phyloP scores from a whole-genome alignment of 2,113 vertebrate genomes.

The Eptesicus fuscus region DNA sequence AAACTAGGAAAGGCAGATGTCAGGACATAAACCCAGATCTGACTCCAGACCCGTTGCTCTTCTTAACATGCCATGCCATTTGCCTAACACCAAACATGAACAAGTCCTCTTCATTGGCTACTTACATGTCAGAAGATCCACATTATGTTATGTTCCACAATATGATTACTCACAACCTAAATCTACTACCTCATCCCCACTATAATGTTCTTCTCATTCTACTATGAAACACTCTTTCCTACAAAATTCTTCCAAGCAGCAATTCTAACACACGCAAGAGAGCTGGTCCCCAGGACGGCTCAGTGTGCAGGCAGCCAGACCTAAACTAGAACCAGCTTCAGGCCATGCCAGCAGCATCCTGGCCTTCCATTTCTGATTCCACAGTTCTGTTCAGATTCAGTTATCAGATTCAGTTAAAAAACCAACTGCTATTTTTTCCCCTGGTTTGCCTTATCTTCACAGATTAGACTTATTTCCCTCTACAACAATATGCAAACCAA shows the following conservation, averaged over 20 bases:
- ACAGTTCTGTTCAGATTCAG: not conserved
- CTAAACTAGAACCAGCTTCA: not conserved
- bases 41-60: not conserved
- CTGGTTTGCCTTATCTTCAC: not conserved
- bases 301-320: not conserved
- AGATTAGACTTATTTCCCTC: conserved; percentile 12
- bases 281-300: not conserved
- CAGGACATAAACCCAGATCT: not conserved
- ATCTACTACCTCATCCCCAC: not conserved
- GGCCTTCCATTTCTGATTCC: not conserved
- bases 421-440: not conserved
- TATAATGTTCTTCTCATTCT: not conserved
- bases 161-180: not conserved
- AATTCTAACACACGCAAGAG: not conserved
- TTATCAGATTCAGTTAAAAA: not conserved
- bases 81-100: not conserved
- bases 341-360: not conserved
- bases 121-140: not conserved
- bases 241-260: not conserved
- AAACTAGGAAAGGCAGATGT: not conserved
- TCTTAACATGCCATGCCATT: not conserved
- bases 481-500: conserved; percentile 30
- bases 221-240: not conserved
- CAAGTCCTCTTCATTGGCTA: not conserved
- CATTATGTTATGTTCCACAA: not conserved